Percentiles rank a stretch among this genome's conserved stretches.
Conservation (phyloP, 2,888 invertebrate genomes). For the Ophion ventricosus region DNA sequence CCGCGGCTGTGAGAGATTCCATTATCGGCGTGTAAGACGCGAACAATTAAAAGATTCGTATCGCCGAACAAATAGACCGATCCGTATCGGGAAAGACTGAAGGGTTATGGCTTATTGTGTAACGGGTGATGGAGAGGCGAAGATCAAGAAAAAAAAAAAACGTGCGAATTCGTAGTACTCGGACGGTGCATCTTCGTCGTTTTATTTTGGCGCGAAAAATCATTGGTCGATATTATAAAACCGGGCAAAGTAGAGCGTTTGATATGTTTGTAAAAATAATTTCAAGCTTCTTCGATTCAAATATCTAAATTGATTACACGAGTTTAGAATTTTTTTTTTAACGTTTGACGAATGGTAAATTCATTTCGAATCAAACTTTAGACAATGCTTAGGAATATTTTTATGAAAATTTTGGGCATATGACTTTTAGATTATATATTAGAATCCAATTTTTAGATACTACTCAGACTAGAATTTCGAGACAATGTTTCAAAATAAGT, state of each 20-base stretch:
- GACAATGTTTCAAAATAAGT: no score
- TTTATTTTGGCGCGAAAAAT: not conserved
- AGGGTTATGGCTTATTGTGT: not conserved
- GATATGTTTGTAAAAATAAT: not conserved
- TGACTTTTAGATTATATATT: no score
- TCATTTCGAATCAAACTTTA: not conserved
- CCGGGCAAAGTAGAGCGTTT: no score
- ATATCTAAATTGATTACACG: no score
- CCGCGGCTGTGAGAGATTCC: not conserved
- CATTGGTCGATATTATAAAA: no score
- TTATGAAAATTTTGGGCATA: no score
- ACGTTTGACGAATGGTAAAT: no score
- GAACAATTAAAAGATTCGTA: constrained; percentile 1
- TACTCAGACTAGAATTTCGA: no score
- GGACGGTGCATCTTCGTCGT: not conserved
- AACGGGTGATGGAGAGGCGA: not conserved
- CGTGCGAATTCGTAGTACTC: not conserved
- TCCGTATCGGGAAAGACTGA: not conserved
- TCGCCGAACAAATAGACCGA: constrained; percentile 3
- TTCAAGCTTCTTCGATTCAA: not conserved
- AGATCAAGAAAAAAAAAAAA: not conserved
- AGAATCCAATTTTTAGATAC: no score
- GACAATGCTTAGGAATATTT: not conserved
- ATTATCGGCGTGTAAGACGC: not conserved
- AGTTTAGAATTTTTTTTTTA: no score